Percentiles rank a stretch among this genome's conserved stretches.
These are phyloP conservation scores for Myocastor coypus DNA, from an alignment of 2,113 vertebrate genomes.

Conservation along the genomic window DNA sequence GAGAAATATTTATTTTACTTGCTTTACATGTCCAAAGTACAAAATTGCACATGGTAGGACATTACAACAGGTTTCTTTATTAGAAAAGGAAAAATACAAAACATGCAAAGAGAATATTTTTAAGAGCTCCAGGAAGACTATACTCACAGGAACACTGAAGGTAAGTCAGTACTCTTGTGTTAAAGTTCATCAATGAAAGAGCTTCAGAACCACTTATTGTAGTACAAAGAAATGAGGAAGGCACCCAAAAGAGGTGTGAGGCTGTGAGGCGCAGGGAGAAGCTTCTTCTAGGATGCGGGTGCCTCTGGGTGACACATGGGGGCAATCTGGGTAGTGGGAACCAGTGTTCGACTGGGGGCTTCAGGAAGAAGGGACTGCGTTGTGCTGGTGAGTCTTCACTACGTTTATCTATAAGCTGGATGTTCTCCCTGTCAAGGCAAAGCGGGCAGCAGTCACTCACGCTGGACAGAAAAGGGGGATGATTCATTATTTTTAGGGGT, in stretches of 20 bases:
- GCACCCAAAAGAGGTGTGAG: neutral
- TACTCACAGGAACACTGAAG: slow-evolving; percentile 6
- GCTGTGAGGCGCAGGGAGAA: neutral
- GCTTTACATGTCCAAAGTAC: neutral
- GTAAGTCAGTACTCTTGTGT: neutral
- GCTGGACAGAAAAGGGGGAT: slow-evolving; percentile 54
- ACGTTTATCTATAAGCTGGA: neutral
- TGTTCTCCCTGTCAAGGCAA: neutral
- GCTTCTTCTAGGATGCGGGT: neutral
- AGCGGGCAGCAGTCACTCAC: slow-evolving; percentile 12
- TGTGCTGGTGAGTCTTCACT: neutral
- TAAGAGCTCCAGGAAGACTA: neutral
- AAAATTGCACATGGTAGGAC: neutral
- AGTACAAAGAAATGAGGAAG: neutral
- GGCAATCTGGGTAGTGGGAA: neutral
- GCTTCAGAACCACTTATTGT: neutral
- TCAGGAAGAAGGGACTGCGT: neutral
- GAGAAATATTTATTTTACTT: neutral
- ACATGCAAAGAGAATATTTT: neutral
- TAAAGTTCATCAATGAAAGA: neutral
- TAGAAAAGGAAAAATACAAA: slow-evolving; percentile 3
- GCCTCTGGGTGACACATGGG: neutral
- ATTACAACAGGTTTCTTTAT: neutral
- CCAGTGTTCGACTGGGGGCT: neutral
- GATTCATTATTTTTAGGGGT: slow-evolving; percentile 19